Evolutionary conservation across 1,140 invertebrate species (phyloP), one percentile per base, ranked within the genome.

Genomic region (Drosophila watanabei): DNA sequence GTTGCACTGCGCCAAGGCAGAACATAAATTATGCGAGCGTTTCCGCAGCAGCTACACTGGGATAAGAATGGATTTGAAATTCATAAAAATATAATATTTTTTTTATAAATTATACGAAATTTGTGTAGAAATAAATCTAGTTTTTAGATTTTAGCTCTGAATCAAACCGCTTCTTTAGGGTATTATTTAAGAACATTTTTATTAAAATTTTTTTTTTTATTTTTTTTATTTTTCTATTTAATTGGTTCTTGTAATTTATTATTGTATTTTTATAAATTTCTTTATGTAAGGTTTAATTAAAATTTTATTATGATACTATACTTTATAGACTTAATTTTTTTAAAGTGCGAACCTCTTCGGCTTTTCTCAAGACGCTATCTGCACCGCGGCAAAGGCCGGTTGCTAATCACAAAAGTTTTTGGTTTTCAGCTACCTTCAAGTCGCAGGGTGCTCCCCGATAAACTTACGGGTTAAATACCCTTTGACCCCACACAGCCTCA

Each of bases 1-100:
- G 86, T 49, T 80, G 75, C 75, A 37, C 56, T 78, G 51, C 80
- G 73, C 35, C 79, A 86, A 68, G 70, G 70, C 81, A 90, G 69
- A 90, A 90, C 71, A 89, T 89, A 89, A 89, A 89, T 89, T 89
- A 89, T 89, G 69, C 68, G 39, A 86, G 82, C 79, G 63, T 76
- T 90, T 89, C 86, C 86, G 82, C 75, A 70, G 83, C 73, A 81
- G 61, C 49, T 66, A 64, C 71, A 65, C 63, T 65, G 9, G 13
- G 6, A 24, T 14, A 16, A 61, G 13, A 65, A 8, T 4, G 7
- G n/a, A 35, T 4, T 33, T 9, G 0, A 8, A 33, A 18, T 18
- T 8, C 10, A 8, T 13, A 18, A 51, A 18, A 32, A 46, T 5
- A 16, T 3, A 6, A 10, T 2, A 24, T 24, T 10, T 32, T 30